Percentiles rank a stretch among this genome's conserved stretches.
Conservation (phyloP, 2,113 vertebrate species). For the Rhinolophus ferrumequinum region DNA sequence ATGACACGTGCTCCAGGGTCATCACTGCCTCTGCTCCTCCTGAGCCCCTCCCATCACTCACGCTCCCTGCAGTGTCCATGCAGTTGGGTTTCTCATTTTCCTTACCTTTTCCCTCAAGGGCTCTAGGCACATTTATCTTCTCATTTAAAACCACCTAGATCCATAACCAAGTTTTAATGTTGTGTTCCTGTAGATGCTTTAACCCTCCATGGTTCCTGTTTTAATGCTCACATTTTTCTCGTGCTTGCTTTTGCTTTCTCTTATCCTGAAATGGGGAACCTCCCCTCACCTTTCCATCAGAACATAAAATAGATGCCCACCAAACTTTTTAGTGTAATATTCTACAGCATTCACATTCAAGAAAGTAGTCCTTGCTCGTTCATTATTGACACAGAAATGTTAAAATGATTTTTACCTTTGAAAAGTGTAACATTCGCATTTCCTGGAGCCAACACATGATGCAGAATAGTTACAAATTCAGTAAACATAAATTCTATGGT, state of each 20-base stretch:
- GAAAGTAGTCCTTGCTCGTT: neutral
- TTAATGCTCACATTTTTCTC: neutral
- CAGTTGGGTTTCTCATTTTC: neutral
- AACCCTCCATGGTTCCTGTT: neutral
- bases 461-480: neutral
- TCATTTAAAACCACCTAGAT: neutral
- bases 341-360: neutral
- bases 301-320: neutral
- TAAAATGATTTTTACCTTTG: slow-evolving; percentile 43
- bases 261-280: neutral
- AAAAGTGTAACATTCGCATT: slow-evolving; percentile 37
- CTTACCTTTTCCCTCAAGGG: neutral
- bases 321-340: slow-evolving; percentile 7
- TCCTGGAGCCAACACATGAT: neutral
- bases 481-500: slow-evolving; percentile 33
- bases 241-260: neutral
- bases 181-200: neutral
- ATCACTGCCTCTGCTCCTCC: neutral
- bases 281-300: neutral
- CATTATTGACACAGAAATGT: neutral
- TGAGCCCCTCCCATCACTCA: neutral
- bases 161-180: neutral
- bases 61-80: neutral
- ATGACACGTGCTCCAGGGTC: neutral
- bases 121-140: neutral